Evolutionary conservation across 2,888 invertebrate genomes (phyloP).

Genomic region (Troides oblongomaculatus): DNA sequence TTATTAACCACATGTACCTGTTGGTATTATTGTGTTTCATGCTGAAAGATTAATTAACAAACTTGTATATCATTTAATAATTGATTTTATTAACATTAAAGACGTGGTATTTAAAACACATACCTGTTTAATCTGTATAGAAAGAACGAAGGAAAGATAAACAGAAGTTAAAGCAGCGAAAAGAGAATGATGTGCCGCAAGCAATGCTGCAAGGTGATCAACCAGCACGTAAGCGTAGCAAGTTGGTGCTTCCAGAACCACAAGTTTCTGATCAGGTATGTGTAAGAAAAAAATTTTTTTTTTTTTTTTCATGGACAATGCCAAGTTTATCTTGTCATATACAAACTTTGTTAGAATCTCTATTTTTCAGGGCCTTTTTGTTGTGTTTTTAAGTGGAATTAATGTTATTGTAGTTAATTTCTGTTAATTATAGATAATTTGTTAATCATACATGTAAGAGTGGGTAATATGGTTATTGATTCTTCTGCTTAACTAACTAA

Average conservation of each 20-base stretch:
- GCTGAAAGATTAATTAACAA: too few relatives aligned
- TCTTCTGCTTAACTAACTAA: too few relatives aligned
- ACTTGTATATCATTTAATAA: background rate
- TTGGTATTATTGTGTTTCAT: too few relatives aligned
- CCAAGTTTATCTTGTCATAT: too few relatives aligned
- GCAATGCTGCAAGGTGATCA: slow-evolving; percentile 93
- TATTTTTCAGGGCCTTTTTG: too few relatives aligned
- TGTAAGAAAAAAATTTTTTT: background rate
- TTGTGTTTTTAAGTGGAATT: too few relatives aligned
- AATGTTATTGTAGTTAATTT: too few relatives aligned
- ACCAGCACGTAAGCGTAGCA: slow-evolving; percentile 94
- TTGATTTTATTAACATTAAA: background rate
- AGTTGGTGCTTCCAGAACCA: slow-evolving; percentile 96
- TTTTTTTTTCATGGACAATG: background rate
- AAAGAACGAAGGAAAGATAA: slow-evolving; percentile 97
- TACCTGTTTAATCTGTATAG: slow-evolving; percentile 53
- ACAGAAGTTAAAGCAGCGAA: slow-evolving; percentile 95
- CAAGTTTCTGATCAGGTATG: slow-evolving; percentile 95
- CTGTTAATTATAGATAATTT: too few relatives aligned
- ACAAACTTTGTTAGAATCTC: too few relatives aligned
- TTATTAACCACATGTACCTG: too few relatives aligned
- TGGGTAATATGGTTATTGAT: too few relatives aligned
- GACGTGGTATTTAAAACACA: background rate
- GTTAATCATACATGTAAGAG: too few relatives aligned
- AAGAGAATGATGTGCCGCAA: slow-evolving; percentile 96